A percentile compares a stretch with the other conserved stretches of the same genome.
Evolutionary conservation across 2,113 vertebrate species (phyloP).

Genomic region (Picathartes gymnocephalus): DNA sequence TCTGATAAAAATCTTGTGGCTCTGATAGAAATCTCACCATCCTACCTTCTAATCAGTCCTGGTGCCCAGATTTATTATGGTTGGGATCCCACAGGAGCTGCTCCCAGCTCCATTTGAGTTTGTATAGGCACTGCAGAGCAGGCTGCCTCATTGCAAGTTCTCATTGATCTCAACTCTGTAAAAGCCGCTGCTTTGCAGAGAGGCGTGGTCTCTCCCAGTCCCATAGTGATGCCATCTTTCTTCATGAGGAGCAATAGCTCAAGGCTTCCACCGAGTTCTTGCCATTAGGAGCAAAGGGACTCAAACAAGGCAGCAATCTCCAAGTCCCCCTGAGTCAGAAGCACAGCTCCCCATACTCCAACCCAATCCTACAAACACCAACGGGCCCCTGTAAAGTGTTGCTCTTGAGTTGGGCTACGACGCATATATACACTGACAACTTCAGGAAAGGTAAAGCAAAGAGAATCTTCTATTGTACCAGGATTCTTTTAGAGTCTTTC

Average conservation of each 20-base stretch:
- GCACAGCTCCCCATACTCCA: background rate
- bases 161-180: background rate
- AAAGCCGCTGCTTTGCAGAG: background rate
- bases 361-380: background rate
- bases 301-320: background rate
- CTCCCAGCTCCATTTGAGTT: background rate
- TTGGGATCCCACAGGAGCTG: background rate
- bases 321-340: background rate
- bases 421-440: no score
- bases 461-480: no score
- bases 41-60: constrained; percentile 16
- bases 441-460: no score
- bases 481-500: no score
- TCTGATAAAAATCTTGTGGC: constrained; percentile 4
- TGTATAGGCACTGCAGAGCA: background rate
- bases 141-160: background rate
- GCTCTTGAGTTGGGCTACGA: no score
- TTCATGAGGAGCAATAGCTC: background rate
- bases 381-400: background rate
- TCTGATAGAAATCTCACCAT: constrained; percentile 27
- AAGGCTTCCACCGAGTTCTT: background rate
- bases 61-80: background rate
- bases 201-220: background rate
- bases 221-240: background rate
- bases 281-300: background rate